Percentiles rank a stretch among this genome's conserved stretches.
Conservation (phyloP, 2,888 invertebrate species). For the Nezara viridula region DNA sequence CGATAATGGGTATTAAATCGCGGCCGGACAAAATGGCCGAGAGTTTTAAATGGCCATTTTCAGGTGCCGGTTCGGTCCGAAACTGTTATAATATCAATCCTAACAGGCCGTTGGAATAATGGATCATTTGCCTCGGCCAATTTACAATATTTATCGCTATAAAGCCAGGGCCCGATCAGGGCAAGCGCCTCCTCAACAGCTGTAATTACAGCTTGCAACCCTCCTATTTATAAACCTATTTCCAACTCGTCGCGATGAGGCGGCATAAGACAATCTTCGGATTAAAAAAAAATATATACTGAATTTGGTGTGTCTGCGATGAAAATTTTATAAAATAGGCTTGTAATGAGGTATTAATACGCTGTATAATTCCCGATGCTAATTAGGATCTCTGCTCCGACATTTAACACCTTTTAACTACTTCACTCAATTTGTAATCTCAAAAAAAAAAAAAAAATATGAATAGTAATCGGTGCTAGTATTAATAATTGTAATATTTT, state of each 20-base stretch:
- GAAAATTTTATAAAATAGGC: neutral
- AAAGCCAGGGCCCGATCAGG: neutral
- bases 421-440: neutral
- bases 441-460: no score
- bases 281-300: neutral
- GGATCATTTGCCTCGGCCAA: slow-evolving; percentile 1
- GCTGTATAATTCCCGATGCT: neutral
- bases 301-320: neutral
- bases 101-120: neutral
- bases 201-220: neutral
- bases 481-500: no score
- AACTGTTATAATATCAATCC: slow-evolving; percentile 38
- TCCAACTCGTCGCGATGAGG: slow-evolving; percentile 4
- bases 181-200: neutral
- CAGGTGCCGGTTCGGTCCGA: neutral
- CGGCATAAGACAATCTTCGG: neutral
- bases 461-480: no score
- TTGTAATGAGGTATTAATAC: slow-evolving; percentile 15
- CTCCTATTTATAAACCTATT: slow-evolving; percentile 7
- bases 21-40: neutral
- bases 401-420: neutral
- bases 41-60: slow-evolving; percentile 32
- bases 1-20: slow-evolving; percentile 14
- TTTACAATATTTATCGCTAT: slow-evolving; percentile 37
- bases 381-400: neutral